Conservation (phyloP, 2,797 vertebrate genomes). For the Serranus cabrilla region DNA sequence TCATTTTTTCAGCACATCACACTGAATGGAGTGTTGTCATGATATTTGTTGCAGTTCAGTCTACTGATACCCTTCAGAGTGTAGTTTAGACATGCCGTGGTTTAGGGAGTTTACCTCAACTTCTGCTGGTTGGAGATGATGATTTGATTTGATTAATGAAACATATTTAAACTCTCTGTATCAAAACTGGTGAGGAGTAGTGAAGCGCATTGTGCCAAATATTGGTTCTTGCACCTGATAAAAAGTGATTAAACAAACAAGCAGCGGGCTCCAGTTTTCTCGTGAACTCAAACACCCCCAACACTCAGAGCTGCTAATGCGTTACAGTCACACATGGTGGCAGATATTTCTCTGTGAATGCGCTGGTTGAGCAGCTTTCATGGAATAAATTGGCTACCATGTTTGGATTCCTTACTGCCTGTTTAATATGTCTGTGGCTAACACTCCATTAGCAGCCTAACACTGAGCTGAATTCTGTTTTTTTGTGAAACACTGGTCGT, state of each 20-base stretch:
- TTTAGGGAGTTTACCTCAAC: not conserved
- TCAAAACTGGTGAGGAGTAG: not conserved
- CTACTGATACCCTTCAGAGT: not conserved
- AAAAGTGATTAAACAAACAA: constrained; percentile 18
- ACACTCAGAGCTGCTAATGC: constrained; percentile 7
- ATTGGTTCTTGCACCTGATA: not conserved
- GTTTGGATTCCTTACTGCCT: constrained; percentile 28
- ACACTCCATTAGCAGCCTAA: constrained; percentile 40
- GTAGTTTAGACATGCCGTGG: not conserved
- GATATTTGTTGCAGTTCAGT: not conserved
- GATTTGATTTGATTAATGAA: not conserved
- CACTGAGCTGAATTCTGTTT: not conserved
- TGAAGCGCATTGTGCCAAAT: constrained; percentile 13
- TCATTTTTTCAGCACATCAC: too few relatives aligned
- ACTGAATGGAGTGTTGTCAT: too few relatives aligned
- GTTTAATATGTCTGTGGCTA: constrained; percentile 25
- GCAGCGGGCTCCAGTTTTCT: not conserved
- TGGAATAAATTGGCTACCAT: constrained; percentile 31
- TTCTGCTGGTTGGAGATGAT: not conserved
- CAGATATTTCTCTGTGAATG: constrained; percentile 2
- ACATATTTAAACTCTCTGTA: not conserved
- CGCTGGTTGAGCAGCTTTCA: constrained; percentile 25
- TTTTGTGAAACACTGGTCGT: too few relatives aligned
- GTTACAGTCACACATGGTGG: constrained; percentile 17
- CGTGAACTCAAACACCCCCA: not conserved